Conservation (phyloP, 1,140 invertebrate genomes). For the Aphelenchoides avenae region DNA sequence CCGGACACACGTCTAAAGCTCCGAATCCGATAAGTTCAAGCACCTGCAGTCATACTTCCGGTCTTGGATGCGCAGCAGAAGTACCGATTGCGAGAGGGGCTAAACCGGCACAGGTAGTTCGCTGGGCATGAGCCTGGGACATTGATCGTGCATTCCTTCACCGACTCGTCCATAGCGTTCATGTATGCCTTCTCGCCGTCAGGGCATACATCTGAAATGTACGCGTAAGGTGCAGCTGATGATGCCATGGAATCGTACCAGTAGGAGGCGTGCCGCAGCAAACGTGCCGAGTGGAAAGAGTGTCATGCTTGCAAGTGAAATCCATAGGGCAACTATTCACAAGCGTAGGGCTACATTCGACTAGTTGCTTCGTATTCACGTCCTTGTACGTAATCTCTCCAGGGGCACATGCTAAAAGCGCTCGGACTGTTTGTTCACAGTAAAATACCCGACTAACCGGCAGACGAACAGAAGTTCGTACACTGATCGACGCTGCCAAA, state of each 20-base stretch:
- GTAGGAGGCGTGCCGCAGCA: slow-evolving; percentile 50
- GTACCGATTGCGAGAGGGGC: slow-evolving; percentile 45
- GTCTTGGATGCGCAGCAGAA: slow-evolving; percentile 53
- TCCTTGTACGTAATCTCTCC: slow-evolving; percentile 54
- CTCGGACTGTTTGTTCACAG: not conserved
- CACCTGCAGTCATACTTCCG: slow-evolving; percentile 39
- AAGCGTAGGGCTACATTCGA: slow-evolving; percentile 44
- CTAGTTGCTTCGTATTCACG: slow-evolving; percentile 45
- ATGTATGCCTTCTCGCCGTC: slow-evolving; percentile 54
- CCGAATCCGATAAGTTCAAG: too few species aligned
- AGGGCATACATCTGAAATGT: slow-evolving; percentile 39
- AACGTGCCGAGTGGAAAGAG: slow-evolving; percentile 43
- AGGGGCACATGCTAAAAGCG: slow-evolving; percentile 44
- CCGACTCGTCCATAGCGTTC: slow-evolving; percentile 51
- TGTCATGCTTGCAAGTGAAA: slow-evolving; percentile 44
- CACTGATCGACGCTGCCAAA: slow-evolving; percentile 48
- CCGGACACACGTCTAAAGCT: slow-evolving; percentile 48
- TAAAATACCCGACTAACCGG: slow-evolving; percentile 26
- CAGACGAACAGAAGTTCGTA: slow-evolving; percentile 52
- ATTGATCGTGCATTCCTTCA: slow-evolving; percentile 52
- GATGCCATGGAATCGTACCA: slow-evolving; percentile 31
- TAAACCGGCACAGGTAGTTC: slow-evolving; percentile 53
- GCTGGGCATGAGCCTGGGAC: slow-evolving; percentile 52
- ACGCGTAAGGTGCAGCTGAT: not conserved
- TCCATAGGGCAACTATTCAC: slow-evolving; percentile 48